phyloP scores from a whole-genome alignment of 2,888 invertebrate genomes.

The Crepidodera aurea region DNA sequence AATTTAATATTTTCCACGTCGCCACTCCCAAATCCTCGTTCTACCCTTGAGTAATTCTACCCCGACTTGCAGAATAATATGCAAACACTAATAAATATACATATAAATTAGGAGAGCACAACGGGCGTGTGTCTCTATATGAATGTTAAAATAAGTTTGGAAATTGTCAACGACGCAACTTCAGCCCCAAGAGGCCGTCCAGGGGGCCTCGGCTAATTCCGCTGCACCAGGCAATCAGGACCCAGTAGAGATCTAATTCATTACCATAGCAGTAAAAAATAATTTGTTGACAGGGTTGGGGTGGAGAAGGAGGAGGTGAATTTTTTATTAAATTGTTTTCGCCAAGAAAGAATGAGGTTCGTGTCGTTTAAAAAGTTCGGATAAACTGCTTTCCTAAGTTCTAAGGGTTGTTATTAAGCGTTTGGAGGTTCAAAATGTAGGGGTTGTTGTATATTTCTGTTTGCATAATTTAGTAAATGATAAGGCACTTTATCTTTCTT shows the following conservation, averaged over 20 bases:
- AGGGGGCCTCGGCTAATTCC: constrained; percentile 56
- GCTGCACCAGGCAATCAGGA: constrained; percentile 57
- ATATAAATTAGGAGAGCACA: constrained; percentile 61
- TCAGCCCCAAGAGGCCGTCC: constrained; percentile 57
- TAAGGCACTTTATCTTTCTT: too few relatives aligned
- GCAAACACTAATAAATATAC: constrained; percentile 61
- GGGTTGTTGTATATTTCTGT: too few relatives aligned
- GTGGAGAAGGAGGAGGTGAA: background rate
- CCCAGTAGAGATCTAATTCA: constrained; percentile 57
- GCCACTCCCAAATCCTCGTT: background rate
- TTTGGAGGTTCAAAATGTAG: too few relatives aligned
- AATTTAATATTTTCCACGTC: too few relatives aligned
- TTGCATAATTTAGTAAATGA: too few relatives aligned
- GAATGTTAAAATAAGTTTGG: constrained; percentile 66
- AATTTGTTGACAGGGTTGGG: constrained; percentile 24
- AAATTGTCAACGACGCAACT: constrained; percentile 66
- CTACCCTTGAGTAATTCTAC: constrained; percentile 25
- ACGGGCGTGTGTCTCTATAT: constrained; percentile 61
- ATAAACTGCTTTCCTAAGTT: background rate
- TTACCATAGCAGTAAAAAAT: constrained; percentile 58
- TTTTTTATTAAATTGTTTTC: constrained; percentile 16
- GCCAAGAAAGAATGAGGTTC: background rate
- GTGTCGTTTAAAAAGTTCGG: constrained; percentile 2
- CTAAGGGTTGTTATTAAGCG: background rate
- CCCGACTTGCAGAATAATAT: constrained; percentile 47